Evolutionary conservation across 2,113 vertebrate genomes (phyloP), one percentile per base, ranked within the genome.

Genomic region (Menura novaehollandiae): DNA sequence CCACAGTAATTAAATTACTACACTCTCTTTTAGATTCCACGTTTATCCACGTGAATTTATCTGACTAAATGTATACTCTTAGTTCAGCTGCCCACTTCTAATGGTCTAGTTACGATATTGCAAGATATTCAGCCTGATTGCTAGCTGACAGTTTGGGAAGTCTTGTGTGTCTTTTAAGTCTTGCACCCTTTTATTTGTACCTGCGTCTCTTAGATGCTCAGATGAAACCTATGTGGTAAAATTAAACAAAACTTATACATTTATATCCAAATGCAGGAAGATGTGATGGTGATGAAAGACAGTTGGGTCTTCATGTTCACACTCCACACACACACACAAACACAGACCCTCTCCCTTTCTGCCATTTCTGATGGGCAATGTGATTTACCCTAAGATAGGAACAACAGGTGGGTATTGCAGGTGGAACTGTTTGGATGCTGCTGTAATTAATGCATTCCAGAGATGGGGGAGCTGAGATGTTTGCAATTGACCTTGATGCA

Each of bases 211-310:
- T 63, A 39, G 7, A 37, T 59, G 13, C 2, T 80, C 27, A 76
- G 21, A 44, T 44, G 14, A 58, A 84, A 72, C 3, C 7, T 33
- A 30, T 8, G 6, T 59, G 9, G 7, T 15, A 60, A 83, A 79
- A 89, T 28, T 32, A 52, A 80, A 27, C 1, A n/a, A 62, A 32
- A 2, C 11, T 60, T 75, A 10, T 6, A 23, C 0, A 0, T 62
- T 91, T 55, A 20, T 18, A 51, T 37, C 7, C 22, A 75, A 78
- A 9, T 17, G 19, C 22, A 51, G 39, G 27, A 74, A 67, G 39
- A 60, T 12, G 19, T 11, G 46, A 46, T 19, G 9, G 11, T 52
- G n/a, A 60, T 39, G 39, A 74, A 75, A n/a, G 11, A 9, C 23
- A 30, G 9, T 67, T 1, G 5, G 13, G 9, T 75, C 23, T 75